Conservation (phyloP, 2,113 vertebrate genomes). For the Sarotherodon lohbergeri region DNA sequence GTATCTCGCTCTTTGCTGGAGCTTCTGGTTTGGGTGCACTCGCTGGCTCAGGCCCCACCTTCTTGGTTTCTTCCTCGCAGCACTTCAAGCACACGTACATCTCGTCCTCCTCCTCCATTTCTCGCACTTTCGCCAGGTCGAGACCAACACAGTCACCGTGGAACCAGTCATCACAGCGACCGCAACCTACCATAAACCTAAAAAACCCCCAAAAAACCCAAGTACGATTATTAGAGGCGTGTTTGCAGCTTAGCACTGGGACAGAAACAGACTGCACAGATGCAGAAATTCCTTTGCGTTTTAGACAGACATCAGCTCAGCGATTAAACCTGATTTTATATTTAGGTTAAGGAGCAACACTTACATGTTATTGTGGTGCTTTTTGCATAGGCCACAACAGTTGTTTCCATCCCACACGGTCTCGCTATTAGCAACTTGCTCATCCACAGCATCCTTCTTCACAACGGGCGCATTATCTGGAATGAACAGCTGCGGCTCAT, state of each 20-base stretch:
- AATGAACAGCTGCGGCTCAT: slow-evolving; percentile 94
- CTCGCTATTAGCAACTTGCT: slow-evolving; percentile 76
- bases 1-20: slow-evolving; percentile 58
- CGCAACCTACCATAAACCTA: slow-evolving; percentile 98
- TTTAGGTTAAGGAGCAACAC: neutral
- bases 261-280: neutral
- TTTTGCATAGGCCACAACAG: slow-evolving; percentile 92
- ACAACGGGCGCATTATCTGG: slow-evolving; percentile 92
- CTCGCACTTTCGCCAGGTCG: slow-evolving; percentile 88
- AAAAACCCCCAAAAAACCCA: neutral
- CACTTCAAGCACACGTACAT: slow-evolving; percentile 95
- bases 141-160: slow-evolving; percentile 96
- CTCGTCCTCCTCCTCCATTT: slow-evolving; percentile 96
- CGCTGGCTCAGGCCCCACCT: slow-evolving; percentile 61
- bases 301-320: neutral
- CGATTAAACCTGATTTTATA: neutral
- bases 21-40: slow-evolving; percentile 51
- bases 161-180: slow-evolving; percentile 98
- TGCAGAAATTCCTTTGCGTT: neutral
- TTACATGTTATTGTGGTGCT: slow-evolving; percentile 91
- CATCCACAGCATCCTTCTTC: slow-evolving; percentile 84
- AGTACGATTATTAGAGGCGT: neutral
- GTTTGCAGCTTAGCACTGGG: neutral
- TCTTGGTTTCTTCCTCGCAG: slow-evolving; percentile 88
- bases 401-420: slow-evolving; percentile 87